These are phyloP conservation scores for Pyxicephalus adspersus DNA, from an alignment of 2,113 vertebrate species.

Conservation along the genomic window DNA sequence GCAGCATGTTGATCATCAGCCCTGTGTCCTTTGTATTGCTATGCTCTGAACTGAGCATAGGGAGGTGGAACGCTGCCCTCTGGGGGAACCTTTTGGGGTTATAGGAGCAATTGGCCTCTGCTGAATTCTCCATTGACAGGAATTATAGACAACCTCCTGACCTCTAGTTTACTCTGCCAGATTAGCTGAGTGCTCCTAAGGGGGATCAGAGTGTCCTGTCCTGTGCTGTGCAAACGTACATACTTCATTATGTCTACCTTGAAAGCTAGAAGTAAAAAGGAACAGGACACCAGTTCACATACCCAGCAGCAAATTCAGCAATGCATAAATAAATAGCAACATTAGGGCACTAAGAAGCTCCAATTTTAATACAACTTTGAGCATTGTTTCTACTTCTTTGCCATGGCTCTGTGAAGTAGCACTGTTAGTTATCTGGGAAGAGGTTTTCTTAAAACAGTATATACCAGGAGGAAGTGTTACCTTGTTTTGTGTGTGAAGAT, in stretches of 20 bases:
- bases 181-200: slow-evolving; percentile 55
- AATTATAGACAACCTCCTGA: slow-evolving; percentile 62
- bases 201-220: slow-evolving; percentile 38
- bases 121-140: slow-evolving; percentile 58
- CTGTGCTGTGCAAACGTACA: background rate
- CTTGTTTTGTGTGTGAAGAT: no score
- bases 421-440: no score
- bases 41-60: background rate
- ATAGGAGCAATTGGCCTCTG: slow-evolving; percentile 44
- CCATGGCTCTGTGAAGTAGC: no score
- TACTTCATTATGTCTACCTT: background rate
- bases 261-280: background rate
- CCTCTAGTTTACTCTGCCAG: slow-evolving; percentile 54
- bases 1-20: background rate
- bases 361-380: no score
- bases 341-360: no score
- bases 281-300: background rate
- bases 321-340: no score
- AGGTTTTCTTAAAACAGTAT: no score
- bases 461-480: no score
- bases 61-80: background rate
- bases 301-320: background rate
- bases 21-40: background rate
- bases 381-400: no score
- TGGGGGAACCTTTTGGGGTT: slow-evolving; percentile 60